phyloP scores from a whole-genome alignment of 1,140 invertebrate genomes.

The Neodiprion fabricii region DNA sequence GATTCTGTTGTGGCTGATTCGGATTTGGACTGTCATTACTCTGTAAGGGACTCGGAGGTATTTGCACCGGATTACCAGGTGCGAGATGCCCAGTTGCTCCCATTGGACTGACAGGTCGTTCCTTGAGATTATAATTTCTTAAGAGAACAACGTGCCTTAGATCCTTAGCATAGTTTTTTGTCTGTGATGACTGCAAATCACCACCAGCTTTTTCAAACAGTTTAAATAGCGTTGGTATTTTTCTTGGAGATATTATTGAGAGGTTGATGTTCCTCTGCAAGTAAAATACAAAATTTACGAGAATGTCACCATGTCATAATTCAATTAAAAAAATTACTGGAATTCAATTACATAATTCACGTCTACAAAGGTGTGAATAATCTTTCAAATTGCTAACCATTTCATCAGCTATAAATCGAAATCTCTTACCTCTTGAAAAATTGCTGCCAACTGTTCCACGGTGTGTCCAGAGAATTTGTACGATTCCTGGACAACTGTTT shows the following conservation, averaged over 20 bases:
- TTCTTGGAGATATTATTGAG: constrained; percentile 87
- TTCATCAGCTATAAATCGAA: background rate
- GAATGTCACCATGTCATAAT: background rate
- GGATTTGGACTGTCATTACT: constrained; percentile 66
- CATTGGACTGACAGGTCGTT: constrained; percentile 78
- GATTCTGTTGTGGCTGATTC: constrained; percentile 52
- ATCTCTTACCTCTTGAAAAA: constrained; percentile 72
- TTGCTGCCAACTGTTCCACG: constrained; percentile 75
- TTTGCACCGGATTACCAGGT: constrained; percentile 47
- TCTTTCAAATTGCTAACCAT: constrained; percentile 34
- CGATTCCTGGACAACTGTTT: constrained; percentile 82
- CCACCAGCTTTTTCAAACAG: constrained; percentile 87
- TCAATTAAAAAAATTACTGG: background rate
- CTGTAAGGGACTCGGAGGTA: constrained; percentile 64
- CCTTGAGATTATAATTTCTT: constrained; percentile 73
- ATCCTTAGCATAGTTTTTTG: constrained; percentile 92
- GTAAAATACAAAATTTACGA: constrained; percentile 32
- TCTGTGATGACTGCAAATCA: constrained; percentile 77
- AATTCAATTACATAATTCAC: constrained; percentile 3
- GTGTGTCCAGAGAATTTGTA: constrained; percentile 74
- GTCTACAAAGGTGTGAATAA: background rate
- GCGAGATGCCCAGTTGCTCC: constrained; percentile 44
- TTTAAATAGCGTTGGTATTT: constrained; percentile 81
- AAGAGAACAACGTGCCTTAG: constrained; percentile 82
- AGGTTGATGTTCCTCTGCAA: constrained; percentile 81